Percentiles rank a stretch among this genome's conserved stretches.
Conservation (phyloP, 2,113 vertebrate species). For the Malaclemys terrapin region DNA sequence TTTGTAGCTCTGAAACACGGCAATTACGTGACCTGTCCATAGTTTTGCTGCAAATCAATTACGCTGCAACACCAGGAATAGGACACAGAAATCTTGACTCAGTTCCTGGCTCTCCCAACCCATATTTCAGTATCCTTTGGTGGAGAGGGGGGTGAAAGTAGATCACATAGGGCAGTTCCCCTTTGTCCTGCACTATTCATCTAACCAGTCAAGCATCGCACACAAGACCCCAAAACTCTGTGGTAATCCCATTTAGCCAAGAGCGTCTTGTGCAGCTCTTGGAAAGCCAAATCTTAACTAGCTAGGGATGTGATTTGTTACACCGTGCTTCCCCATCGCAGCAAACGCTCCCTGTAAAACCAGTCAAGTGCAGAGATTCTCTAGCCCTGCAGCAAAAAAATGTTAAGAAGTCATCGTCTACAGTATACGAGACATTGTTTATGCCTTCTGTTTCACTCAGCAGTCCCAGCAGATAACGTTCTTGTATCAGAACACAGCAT, state of each 20-base stretch:
- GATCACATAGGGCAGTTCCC: neutral
- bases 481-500: accelerated
- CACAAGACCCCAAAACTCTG: neutral
- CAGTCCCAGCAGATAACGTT: neutral
- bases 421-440: neutral
- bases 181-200: accelerated
- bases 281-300: neutral
- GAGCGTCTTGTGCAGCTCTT: neutral
- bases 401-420: neutral
- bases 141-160: neutral
- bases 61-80: neutral
- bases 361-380: neutral
- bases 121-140: neutral
- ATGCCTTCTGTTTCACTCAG: neutral
- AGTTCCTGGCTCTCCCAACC: neutral
- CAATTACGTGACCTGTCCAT: neutral
- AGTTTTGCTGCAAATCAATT: neutral
- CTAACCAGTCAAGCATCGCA: neutral
- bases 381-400: neutral
- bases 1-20: neutral
- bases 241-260: neutral
- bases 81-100: neutral
- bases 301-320: neutral
- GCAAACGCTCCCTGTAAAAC: neutral
- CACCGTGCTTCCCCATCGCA: neutral